A percentile compares a stretch with the other conserved stretches of the same genome.
Evolutionary conservation across 1,140 invertebrate genomes (phyloP).

Genomic region (Nixonia krombeini): DNA sequence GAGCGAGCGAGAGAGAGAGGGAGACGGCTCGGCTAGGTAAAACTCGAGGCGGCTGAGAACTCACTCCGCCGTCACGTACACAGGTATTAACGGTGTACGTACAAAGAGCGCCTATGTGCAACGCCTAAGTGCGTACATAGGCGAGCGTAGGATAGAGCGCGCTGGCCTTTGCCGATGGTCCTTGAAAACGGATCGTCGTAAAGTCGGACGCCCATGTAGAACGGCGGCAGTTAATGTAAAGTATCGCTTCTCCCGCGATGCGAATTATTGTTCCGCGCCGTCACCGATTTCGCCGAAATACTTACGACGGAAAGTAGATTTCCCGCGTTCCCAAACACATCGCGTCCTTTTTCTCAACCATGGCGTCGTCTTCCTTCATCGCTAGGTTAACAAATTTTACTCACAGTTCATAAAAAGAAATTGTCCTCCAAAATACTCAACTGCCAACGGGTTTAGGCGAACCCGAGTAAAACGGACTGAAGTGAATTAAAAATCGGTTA

Average conservation of each 20-base stretch:
- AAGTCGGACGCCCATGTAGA: constrained; percentile 46
- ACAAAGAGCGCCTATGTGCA: constrained; percentile 33
- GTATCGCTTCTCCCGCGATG: constrained; percentile 29
- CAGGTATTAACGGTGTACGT: constrained; percentile 39
- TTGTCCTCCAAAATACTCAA: no score
- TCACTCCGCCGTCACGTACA: constrained; percentile 23
- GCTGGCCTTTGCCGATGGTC: constrained; percentile 46
- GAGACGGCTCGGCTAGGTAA: constrained; percentile 17
- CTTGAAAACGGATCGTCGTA: constrained; percentile 49
- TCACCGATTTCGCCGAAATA: constrained; percentile 6
- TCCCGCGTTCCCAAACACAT: neutral
- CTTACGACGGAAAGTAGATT: neutral
- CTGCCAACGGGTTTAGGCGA: no score
- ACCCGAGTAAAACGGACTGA: no score
- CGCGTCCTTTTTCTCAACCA: neutral
- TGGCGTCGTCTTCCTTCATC: no score
- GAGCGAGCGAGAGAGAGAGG: no score
- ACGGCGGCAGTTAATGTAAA: constrained; percentile 42
- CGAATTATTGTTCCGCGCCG: constrained; percentile 19
- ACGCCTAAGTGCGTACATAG: constrained; percentile 41
- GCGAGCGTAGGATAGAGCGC: constrained; percentile 28
- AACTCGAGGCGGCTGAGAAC: constrained; percentile 40
- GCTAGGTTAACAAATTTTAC: no score
- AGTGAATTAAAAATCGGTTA: no score
- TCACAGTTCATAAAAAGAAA: no score